Conservation (phyloP, 2,888 invertebrate genomes). For the Ommatoiulus sabulosus region DNA sequence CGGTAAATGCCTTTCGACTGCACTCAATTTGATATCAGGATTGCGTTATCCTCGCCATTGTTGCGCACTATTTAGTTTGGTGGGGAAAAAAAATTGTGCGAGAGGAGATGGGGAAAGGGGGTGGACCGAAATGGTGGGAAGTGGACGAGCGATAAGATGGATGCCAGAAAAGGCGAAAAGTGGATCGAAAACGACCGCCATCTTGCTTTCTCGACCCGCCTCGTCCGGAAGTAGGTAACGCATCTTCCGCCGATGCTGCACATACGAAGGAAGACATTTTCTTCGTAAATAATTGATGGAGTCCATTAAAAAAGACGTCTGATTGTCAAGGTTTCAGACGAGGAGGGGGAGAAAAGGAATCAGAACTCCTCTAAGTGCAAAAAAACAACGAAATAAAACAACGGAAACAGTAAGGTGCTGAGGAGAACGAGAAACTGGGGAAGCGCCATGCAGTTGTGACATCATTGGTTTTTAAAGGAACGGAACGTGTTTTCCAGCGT, state of each 20-base stretch:
- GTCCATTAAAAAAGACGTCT: not conserved
- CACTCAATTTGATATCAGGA: slow-evolving; percentile 56
- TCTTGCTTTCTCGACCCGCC: not conserved
- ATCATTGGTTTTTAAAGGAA: too few species aligned
- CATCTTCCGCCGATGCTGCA: too few species aligned
- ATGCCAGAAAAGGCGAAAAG: not conserved
- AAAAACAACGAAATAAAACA: not conserved
- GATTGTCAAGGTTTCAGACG: slow-evolving; percentile 27
- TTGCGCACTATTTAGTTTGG: not conserved
- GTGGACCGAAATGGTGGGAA: not conserved
- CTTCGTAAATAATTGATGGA: slow-evolving; percentile 13
- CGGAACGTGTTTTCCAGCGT: too few species aligned
- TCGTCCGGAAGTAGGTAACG: too few species aligned
- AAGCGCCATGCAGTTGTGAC: too few species aligned
- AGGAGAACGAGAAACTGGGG: too few species aligned
- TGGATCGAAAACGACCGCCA: not conserved
- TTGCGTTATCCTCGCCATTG: slow-evolving; percentile 41
- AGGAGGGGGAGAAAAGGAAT: not conserved
- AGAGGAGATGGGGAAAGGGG: not conserved
- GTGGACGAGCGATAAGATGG: not conserved
- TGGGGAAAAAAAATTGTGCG: not conserved
- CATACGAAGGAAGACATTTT: not conserved
- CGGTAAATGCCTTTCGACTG: slow-evolving; percentile 52
- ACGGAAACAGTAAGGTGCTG: too few species aligned
- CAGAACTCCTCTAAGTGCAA: not conserved